These are phyloP conservation scores for Solea senegalensis DNA, from an alignment of 2,113 vertebrate genomes.

Conservation along the genomic window DNA sequence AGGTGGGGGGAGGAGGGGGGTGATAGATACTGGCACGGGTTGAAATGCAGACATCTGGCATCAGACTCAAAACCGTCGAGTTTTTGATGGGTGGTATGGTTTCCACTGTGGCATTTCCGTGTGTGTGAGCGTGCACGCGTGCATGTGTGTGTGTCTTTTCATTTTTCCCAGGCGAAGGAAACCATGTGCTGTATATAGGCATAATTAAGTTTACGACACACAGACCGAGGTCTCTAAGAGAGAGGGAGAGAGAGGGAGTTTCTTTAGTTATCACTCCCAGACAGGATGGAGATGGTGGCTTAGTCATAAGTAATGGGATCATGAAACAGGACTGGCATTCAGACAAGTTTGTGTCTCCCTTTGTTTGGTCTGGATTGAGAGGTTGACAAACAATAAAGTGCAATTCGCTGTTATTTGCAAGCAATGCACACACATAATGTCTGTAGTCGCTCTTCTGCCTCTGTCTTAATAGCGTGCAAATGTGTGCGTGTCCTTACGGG, in stretches of 20 bases:
- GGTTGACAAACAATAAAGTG: constrained; percentile 35
- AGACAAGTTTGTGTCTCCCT: constrained; percentile 54
- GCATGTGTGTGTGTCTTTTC: constrained; percentile 43
- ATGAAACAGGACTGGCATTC: constrained; percentile 69
- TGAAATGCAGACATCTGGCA: constrained; percentile 67
- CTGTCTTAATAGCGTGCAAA: constrained; percentile 11
- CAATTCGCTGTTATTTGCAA: constrained; percentile 45
- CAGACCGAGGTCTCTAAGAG: constrained; percentile 60
- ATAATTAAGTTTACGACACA: constrained; percentile 78
- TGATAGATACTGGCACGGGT: constrained; percentile 18
- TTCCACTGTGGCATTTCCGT: constrained; percentile 58
- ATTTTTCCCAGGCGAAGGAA: constrained; percentile 70
- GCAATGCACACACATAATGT: constrained; percentile 18
- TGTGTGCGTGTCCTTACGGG: constrained; percentile 64
- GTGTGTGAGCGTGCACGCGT: constrained; percentile 7
- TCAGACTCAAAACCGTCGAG: constrained; percentile 50
- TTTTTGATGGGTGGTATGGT: constrained; percentile 65
- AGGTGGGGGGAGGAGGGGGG: background rate
- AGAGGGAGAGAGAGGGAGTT: constrained; percentile 12
- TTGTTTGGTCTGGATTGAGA: constrained; percentile 59
- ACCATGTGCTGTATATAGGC: constrained; percentile 72
- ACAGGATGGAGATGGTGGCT: constrained; percentile 74
- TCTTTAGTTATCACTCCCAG: constrained; percentile 66
- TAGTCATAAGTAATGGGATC: constrained; percentile 77
- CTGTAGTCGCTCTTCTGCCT: constrained; percentile 17